A percentile compares a stretch with the other conserved stretches of the same genome.
phyloP scores from a whole-genome alignment of 2,888 invertebrate species.

The Mythimna pallens region DNA sequence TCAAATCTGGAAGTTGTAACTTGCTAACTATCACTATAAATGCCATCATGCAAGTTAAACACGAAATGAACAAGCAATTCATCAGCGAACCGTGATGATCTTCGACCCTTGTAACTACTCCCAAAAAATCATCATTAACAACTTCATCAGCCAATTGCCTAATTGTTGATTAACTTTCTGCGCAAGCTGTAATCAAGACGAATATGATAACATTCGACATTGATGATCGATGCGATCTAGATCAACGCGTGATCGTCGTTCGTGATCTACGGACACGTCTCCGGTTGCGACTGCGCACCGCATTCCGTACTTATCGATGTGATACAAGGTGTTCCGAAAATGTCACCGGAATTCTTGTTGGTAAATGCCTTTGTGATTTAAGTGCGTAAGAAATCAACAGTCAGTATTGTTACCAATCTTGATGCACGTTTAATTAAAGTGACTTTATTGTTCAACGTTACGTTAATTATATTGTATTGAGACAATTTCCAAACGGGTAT shows the following conservation, averaged over 20 bases:
- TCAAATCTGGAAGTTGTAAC: not conserved
- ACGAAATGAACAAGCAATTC: not conserved
- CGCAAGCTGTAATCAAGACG: slow-evolving; percentile 23
- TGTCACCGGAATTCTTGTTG: slow-evolving; percentile 40
- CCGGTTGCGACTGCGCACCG: slow-evolving; percentile 50
- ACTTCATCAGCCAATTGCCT: slow-evolving; percentile 31
- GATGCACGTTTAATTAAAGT: not conserved
- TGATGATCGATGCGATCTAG: slow-evolving; percentile 57
- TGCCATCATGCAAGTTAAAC: not conserved
- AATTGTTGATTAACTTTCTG: slow-evolving; percentile 42
- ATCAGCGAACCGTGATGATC: slow-evolving; percentile 24
- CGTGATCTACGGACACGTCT: slow-evolving; percentile 65
- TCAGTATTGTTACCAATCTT: not conserved
- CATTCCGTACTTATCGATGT: slow-evolving; percentile 48
- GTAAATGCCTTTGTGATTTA: slow-evolving; percentile 6
- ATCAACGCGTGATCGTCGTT: slow-evolving; percentile 63
- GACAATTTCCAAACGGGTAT: too few relatives aligned
- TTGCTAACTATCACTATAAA: not conserved
- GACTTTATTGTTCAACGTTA: not conserved
- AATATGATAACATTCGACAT: slow-evolving; percentile 57
- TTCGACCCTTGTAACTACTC: slow-evolving; percentile 28
- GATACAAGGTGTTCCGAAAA: slow-evolving; percentile 57
- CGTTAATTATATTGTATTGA: too few relatives aligned
- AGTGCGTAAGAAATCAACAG: slow-evolving; percentile 4
- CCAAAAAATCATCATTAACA: slow-evolving; percentile 10